A percentile compares a stretch with the other conserved stretches of the same genome.
Evolutionary conservation across 2,113 vertebrate genomes (phyloP).

Genomic region (Melanocharis versteri): DNA sequence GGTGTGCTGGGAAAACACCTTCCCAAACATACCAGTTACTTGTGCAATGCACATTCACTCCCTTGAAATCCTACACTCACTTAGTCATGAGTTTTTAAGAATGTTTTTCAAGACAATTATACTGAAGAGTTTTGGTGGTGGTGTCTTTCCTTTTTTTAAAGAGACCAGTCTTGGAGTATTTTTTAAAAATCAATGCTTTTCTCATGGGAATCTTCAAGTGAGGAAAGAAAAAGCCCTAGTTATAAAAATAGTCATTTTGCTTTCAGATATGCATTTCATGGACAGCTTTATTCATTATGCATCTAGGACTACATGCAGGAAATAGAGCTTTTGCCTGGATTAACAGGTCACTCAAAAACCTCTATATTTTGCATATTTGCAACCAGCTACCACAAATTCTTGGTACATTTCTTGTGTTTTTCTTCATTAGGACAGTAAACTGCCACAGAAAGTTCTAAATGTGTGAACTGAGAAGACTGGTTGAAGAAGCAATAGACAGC

Average conservation of each 20-base stretch:
- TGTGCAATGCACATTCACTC: not conserved
- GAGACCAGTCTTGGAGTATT: not conserved
- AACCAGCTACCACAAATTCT: not conserved
- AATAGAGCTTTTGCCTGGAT: not conserved
- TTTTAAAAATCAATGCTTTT: not conserved
- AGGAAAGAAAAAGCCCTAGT: not conserved
- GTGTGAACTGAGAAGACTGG: not conserved
- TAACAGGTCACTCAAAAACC: not conserved
- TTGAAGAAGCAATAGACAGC: not conserved
- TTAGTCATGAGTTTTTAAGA: not conserved
- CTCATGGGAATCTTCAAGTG: not conserved
- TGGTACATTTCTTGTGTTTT: not conserved
- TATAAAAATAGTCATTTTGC: not conserved
- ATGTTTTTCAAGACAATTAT: not conserved
- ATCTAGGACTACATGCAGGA: not conserved
- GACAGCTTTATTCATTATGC: not conserved
- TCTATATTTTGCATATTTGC: not conserved
- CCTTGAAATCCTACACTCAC: not conserved
- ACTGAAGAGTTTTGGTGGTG: not conserved
- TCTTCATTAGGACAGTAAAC: not conserved
- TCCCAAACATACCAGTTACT: not conserved
- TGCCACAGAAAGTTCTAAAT: not conserved
- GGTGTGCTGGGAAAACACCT: not conserved
- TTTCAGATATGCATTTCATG: not conserved
- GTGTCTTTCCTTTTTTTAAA: not conserved